A percentile compares a stretch with the other conserved stretches of the same genome.
phyloP scores from a whole-genome alignment of 2,888 invertebrate genomes.

The Troglohyphantes excavatus region DNA sequence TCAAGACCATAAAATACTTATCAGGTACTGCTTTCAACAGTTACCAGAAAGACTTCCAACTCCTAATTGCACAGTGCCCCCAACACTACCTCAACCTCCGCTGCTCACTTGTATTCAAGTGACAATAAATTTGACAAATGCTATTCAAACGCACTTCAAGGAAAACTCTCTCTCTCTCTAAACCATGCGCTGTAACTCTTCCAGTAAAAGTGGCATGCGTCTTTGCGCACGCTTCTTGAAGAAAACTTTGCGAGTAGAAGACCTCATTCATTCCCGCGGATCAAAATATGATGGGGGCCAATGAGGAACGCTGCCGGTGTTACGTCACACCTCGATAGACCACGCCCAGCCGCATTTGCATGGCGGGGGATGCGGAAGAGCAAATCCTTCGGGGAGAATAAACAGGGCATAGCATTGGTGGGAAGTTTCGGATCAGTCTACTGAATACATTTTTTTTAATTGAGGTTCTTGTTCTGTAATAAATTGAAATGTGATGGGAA shows the following conservation, averaged over 20 bases:
- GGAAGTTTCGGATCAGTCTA: too few relatives aligned
- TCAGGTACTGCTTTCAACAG: not conserved
- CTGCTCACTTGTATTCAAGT: constrained; percentile 25
- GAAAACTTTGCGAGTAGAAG: constrained; percentile 32
- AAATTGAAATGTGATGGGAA: too few relatives aligned
- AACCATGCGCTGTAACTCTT: constrained; percentile 1
- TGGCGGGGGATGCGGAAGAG: constrained; percentile 29
- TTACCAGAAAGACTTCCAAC: not conserved
- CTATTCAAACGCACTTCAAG: constrained; percentile 23
- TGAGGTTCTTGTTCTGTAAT: too few relatives aligned
- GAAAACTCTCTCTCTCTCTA: not conserved
- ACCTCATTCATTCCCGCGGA: constrained; percentile 55
- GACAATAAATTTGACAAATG: constrained; percentile 41
- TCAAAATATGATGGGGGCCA: constrained; percentile 66
- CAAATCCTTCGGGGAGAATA: not conserved
- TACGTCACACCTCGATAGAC: constrained; percentile 50
- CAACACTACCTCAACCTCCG: not conserved
- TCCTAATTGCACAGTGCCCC: not conserved
- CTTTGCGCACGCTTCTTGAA: constrained; percentile 20
- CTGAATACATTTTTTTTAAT: too few relatives aligned
- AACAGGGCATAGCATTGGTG: too few relatives aligned
- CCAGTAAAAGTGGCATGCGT: constrained; percentile 27
- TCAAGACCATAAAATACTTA: not conserved
- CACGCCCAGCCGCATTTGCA: constrained; percentile 70
- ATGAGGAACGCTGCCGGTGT: constrained; percentile 47